Conservation (phyloP, 2,888 invertebrate genomes). For the Andricus curvator region DNA sequence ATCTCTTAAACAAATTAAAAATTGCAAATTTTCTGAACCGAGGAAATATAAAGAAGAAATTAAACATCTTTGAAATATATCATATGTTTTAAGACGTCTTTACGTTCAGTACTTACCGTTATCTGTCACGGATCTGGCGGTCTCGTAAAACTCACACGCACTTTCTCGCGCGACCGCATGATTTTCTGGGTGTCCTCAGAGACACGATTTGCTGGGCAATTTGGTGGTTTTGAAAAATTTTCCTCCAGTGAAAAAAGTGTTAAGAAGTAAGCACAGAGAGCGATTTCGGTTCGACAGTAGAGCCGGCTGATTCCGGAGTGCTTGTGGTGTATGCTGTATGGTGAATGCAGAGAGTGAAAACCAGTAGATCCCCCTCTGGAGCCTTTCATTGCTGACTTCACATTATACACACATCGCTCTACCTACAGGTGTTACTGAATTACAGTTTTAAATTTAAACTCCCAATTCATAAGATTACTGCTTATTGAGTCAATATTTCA, state of each 20-base stretch:
- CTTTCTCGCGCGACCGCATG: slow-evolving; percentile 53
- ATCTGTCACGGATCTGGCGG: slow-evolving; percentile 57
- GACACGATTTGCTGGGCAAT: not conserved
- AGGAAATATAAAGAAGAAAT: not conserved
- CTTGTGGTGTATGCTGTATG: slow-evolving; percentile 57
- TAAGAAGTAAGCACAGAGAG: not conserved
- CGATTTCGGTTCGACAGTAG: slow-evolving; percentile 53
- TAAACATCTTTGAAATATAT: not conserved
- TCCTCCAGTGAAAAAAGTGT: not conserved
- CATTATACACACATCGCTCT: slow-evolving; percentile 54
- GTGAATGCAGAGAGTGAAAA: slow-evolving; percentile 74
- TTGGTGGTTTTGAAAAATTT: not conserved
- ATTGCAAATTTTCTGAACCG: not conserved
- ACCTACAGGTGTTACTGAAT: not conserved
- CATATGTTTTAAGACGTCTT: not conserved
- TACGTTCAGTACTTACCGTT: slow-evolving; percentile 50
- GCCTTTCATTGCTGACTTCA: slow-evolving; percentile 68
- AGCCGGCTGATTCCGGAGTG: slow-evolving; percentile 63
- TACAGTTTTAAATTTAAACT: not conserved
- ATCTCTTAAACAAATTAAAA: not conserved
- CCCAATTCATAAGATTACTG: not conserved
- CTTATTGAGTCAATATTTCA: not conserved
- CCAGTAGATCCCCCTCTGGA: slow-evolving; percentile 62
- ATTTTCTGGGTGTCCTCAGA: not conserved
- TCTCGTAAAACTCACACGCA: slow-evolving; percentile 49